Evolutionary conservation across 2,888 invertebrate genomes (phyloP), one percentile per base, ranked within the genome.

Genomic region (Poecilobothrus nobilitatus): DNA sequence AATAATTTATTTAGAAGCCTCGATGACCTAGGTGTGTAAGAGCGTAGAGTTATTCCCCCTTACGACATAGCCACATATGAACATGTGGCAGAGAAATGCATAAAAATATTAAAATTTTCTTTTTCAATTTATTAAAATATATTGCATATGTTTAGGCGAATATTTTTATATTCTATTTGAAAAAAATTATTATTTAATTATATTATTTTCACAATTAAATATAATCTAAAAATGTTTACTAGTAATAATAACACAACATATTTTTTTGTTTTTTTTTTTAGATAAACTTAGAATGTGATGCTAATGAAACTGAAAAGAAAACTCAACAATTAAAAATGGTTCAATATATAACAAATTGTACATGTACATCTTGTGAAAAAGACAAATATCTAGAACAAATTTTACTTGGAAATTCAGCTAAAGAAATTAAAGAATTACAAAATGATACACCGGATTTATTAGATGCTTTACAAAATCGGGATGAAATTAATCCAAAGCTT

Each of bases 331-430:
- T 85, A 70, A 87, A 87, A 77, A 83, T 85, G 27, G 87, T 89
- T 0, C 87, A 89, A 77, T 85, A 88, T 68, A 89, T 89, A 69
- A 85, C 85, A 20, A 87, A 88, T 73, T 89, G 89, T 74, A 86
- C 86, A 20, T 89, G 89, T 76, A 84, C 85, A 70, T 85, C 86
- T 1, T 88, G 88, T 74, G 83, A 84, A 71, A 85, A 84, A 69
- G 81, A 81, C 0, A 44, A 65, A 53, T 65, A 65, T 20, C 34
- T 65, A 20, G 34, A 37, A 20, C 34, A 65, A 33, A 65, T 34
- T 15, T 37, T 65, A 20, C 33, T 18, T 20, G 65, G 18, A 33
- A 20, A 20, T 18, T 62, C 79, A 79, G 27, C 77, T 76, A 66
- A 78, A 79, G 72, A 77, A 78, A 64, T 76, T 79, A 0, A 81